A percentile compares a stretch with the other conserved stretches of the same genome.
Conservation (phyloP, 2,797 vertebrate genomes). For the Poeciliopsis presidionis region DNA sequence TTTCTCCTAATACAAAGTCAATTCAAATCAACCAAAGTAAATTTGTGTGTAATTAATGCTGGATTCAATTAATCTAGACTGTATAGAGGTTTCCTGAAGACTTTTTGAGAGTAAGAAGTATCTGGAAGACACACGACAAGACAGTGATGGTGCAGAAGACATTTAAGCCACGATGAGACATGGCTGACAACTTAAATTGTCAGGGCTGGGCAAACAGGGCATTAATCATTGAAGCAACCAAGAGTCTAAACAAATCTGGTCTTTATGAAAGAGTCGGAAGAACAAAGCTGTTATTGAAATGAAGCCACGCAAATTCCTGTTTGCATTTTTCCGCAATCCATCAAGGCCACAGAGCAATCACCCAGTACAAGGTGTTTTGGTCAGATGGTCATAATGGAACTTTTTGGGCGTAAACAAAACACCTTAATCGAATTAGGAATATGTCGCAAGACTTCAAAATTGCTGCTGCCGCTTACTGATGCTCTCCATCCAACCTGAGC, state of each 20-base stretch:
- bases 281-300: not conserved
- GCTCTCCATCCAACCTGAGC: not conserved
- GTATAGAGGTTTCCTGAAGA: not conserved
- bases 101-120: not conserved
- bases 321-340: not conserved
- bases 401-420: not conserved
- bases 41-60: not conserved
- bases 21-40: not conserved
- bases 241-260: constrained; percentile 1
- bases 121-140: not conserved
- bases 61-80: not conserved
- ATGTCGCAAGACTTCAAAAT: not conserved
- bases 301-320: not conserved
- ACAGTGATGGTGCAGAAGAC: not conserved
- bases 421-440: not conserved
- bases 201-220: not conserved
- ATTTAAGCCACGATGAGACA: not conserved
- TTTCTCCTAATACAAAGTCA: not conserved
- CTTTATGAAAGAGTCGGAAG: not conserved
- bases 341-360: not conserved
- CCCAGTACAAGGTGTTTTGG: not conserved
- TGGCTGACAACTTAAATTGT: not conserved
- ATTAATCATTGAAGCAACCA: not conserved
- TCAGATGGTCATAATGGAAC: not conserved
- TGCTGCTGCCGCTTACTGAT: not conserved